Evolutionary conservation across 2,888 invertebrate species (phyloP).

Genomic region (Chesias legatella): DNA sequence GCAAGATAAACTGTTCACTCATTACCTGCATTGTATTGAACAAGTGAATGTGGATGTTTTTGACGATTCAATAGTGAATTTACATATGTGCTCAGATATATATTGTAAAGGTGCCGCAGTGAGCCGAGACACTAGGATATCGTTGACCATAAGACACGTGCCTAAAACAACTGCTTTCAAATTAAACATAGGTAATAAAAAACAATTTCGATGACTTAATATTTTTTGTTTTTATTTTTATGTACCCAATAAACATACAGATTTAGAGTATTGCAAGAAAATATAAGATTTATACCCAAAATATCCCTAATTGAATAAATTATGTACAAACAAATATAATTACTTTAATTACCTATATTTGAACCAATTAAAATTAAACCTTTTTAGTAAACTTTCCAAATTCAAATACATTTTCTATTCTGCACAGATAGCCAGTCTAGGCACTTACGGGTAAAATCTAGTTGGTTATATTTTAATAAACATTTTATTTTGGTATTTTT

Average conservation of each 20-base stretch:
- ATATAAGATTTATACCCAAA: no score
- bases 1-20: conserved; percentile 89
- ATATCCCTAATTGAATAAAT: no score
- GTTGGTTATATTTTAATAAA: conserved; percentile 42
- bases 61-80: conserved; percentile 81
- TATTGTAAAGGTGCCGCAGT: conserved; percentile 80
- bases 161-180: conserved; percentile 91
- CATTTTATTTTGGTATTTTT: conserved; percentile 34
- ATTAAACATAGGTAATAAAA: conserved; percentile 80
- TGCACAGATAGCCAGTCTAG: no score
- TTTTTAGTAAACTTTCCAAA: conserved; percentile 18
- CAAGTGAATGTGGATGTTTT: conserved; percentile 85
- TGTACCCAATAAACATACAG: no score
- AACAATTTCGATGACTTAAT: conserved; percentile 29
- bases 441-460: conserved; percentile 42
- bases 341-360: no score
- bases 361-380: not conserved
- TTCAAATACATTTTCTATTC: conserved; percentile 15
- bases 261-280: no score
- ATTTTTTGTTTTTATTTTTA: no score
- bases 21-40: conserved; percentile 92
- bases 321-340: no score
- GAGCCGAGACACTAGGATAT: conserved; percentile 86
- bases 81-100: conserved; percentile 80
- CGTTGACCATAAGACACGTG: conserved; percentile 95